These are phyloP conservation scores for Oreocharis arfaki DNA, from an alignment of 2,113 vertebrate genomes.

Conservation along the genomic window DNA sequence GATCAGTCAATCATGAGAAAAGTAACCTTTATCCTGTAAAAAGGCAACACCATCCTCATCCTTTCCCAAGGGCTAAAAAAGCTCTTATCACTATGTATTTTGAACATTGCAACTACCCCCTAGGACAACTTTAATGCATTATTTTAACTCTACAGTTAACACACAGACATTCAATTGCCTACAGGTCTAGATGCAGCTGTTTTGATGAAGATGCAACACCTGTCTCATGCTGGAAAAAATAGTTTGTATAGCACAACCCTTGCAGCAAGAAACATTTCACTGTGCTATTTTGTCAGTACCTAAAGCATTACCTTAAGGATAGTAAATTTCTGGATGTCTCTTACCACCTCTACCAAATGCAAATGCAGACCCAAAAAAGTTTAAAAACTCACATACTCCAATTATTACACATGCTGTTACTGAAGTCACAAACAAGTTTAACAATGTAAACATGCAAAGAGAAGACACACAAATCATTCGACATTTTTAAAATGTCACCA, in stretches of 20 bases:
- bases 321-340: not conserved
- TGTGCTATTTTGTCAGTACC: not conserved
- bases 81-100: fast-evolving
- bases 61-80: not conserved
- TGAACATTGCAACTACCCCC: not conserved
- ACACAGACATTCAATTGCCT: not conserved
- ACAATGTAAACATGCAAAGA: not conserved
- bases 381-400: not conserved
- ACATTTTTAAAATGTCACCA: not conserved
- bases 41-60: not conserved
- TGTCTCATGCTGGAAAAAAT: not conserved
- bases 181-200: not conserved
- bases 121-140: not conserved
- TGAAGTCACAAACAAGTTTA: not conserved
- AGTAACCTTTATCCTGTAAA: not conserved
- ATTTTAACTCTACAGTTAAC: not conserved
- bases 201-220: not conserved
- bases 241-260: not conserved
- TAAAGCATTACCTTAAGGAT: not conserved
- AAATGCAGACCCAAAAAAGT: not conserved
- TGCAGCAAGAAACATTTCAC: not conserved
- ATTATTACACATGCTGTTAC: not conserved
- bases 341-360: not conserved
- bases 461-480: not conserved
- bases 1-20: not conserved